Conservation (phyloP, 2,113 vertebrate genomes). For the Labrus mixtus region DNA sequence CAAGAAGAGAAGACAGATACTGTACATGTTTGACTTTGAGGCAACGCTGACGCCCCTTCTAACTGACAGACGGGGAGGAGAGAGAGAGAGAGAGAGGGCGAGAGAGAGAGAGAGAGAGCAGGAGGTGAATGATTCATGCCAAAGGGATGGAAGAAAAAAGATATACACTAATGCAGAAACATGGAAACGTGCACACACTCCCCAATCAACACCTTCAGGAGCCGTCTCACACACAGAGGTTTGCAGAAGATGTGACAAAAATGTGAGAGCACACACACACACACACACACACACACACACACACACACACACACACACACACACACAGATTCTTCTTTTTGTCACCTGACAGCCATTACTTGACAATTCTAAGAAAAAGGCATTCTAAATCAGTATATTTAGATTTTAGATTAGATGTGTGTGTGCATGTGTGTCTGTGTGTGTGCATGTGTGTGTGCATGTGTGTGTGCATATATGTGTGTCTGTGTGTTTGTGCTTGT, state of each 20-base stretch:
- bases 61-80: too few species aligned
- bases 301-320: too few species aligned
- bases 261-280: too few species aligned
- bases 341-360: constrained; percentile 27
- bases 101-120: background rate
- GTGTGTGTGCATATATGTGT: constrained; percentile 27
- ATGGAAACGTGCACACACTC: background rate
- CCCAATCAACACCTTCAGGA: constrained; percentile 59
- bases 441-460: constrained; percentile 2
- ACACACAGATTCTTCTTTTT: background rate
- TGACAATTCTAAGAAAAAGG: constrained; percentile 36
- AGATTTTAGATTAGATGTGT: constrained; percentile 44
- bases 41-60: background rate
- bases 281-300: too few species aligned
- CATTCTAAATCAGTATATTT: constrained; percentile 54
- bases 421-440: constrained; percentile 1
- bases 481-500: constrained; percentile 21
- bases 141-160: constrained; percentile 3
- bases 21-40: too few species aligned
- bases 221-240: constrained; percentile 24
- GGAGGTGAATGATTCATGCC: constrained; percentile 10
- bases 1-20: too few species aligned
- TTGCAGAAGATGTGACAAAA: constrained; percentile 18
- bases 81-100: background rate
- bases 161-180: background rate